Evolutionary conservation across 2,113 vertebrate genomes (phyloP), one percentile per base, ranked within the genome.

Genomic region (Phyllopteryx taeniolatus): DNA sequence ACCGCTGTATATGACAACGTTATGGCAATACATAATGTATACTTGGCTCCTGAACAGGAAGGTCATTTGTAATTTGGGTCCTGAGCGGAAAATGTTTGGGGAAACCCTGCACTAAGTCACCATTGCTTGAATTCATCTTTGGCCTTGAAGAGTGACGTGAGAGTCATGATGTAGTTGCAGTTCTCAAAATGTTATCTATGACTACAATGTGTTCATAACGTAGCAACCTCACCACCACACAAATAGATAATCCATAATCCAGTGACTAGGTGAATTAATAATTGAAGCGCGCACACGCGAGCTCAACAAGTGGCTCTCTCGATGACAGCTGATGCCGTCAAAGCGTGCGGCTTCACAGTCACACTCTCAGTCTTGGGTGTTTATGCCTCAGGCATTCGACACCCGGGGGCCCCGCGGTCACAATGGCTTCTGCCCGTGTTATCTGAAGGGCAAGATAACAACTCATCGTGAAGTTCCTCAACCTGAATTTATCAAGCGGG

Each of bases 401-500:
- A 72, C 75, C 77, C 78, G 63, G 74, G 68, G 78, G 51, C 8
- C 51, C 67, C 14, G 10, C 43, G 8, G 71, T 63, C 73, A 3
- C 13, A 53, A 61, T 77, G 64, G 17, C 39, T 67, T 51, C 33
- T 51, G 68, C 59, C 60, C 49, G 60, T 65, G 54, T 62, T 57
- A 72, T 72, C 68, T 71, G 72, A 70, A 69, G 74, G 66, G 72
- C 68, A 71, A 69, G 71, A 76, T 64, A 72, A 68, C 51, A 39
- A n/a, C 70, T 46, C 68, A 39, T 67, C 22, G 56, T 61, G 60
- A 65, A 70, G 77, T 85, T 66, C 62, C 63, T 54, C 65, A 71
- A 77, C 74, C 35, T 39, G 27, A 61, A 79, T 81, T 86, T 81
- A 78, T 78, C 79, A 56, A 51, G 67, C 33, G 15, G 68, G 61